Evolutionary conservation across 2,888 invertebrate genomes (phyloP), one percentile per base, ranked within the genome.

Genomic region (Isoperla grammatica): DNA sequence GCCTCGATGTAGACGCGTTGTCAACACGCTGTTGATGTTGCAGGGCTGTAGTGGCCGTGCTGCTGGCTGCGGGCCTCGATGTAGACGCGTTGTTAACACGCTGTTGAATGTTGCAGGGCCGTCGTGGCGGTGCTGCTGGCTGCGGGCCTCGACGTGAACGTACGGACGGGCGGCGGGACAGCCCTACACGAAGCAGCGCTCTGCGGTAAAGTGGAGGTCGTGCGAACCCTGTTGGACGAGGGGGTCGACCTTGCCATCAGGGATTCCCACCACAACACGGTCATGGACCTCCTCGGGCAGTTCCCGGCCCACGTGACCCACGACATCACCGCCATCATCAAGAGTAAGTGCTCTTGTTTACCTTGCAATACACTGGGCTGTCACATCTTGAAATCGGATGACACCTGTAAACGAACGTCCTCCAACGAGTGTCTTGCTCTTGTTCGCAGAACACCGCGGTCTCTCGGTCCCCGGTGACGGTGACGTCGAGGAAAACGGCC

Each of bases 161-260:
- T 89, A 35, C 79, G 88, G 67, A 93, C 95, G 12, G 84, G 87
- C 61, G 84, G 86, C 35, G 96, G 96, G 0, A 93, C 93, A 5
- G 91, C 95, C 0, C 80, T 97, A 63, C 96, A 96, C 77, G 95
- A 95, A 73, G 95, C 96, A 0, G 94, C 94, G 0, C 81, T 93
- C 20, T 94, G 88, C 73, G 95, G 95, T 15, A 94, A 95, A 74
- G 86, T 89, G 66, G 88, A 90, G 61, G 93, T 95, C 15, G 94
- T 93, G 19, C 81, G 87, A 57, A 82, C 89, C 0, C 79, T 95
- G 37, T 77, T 96, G 13, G 86, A 88, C 63, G 82, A 85, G 67
- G 93, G 92, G 1, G 90, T 90, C 17, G 90, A 95, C 73, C 78
- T 92, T 43, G 82, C 83, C 63, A 87, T 90, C 46, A 82, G 85